Evolutionary conservation across 2,797 vertebrate species (phyloP).

Genomic region (Semaprochilodus insignis): DNA sequence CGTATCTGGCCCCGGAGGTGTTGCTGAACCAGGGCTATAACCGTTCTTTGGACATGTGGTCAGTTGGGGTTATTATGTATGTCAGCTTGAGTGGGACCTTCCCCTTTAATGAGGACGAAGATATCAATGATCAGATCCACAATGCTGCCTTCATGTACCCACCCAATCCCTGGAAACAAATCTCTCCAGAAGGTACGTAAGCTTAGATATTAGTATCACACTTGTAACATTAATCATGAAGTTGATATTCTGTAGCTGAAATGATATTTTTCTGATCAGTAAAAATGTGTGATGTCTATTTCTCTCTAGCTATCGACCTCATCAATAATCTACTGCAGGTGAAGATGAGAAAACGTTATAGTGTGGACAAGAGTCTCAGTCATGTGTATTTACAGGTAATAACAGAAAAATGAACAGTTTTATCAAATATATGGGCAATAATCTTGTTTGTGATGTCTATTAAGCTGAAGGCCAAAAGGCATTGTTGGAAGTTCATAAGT

Average conservation of each 20-base stretch:
- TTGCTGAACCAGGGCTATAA: slow-evolving; percentile 93
- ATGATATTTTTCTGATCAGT: slow-evolving; percentile 34
- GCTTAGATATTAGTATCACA: background rate
- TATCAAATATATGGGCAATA: background rate
- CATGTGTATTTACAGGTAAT: slow-evolving; percentile 89
- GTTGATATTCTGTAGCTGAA: slow-evolving; percentile 36
- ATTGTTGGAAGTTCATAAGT: no score
- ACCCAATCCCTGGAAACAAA: slow-evolving; percentile 90
- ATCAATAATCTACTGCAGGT: slow-evolving; percentile 95
- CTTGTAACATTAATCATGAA: background rate
- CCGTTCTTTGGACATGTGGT: slow-evolving; percentile 95
- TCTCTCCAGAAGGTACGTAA: slow-evolving; percentile 84
- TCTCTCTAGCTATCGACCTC: slow-evolving; percentile 85
- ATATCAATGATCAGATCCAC: slow-evolving; percentile 94
- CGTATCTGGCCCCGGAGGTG: slow-evolving; percentile 91
- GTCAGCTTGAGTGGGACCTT: slow-evolving; percentile 94
- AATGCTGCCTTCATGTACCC: slow-evolving; percentile 96
- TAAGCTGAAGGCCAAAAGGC: no score
- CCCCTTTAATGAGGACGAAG: slow-evolving; percentile 94
- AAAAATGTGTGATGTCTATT: slow-evolving; percentile 21
- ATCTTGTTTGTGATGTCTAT: background rate
- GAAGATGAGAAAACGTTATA: slow-evolving; percentile 94
- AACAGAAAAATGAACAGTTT: background rate
- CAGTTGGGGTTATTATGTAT: slow-evolving; percentile 93
- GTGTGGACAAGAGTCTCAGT: slow-evolving; percentile 93